A percentile compares a stretch with the other conserved stretches of the same genome.
These are phyloP conservation scores for Rhagoletis pomonella DNA, from an alignment of 1,140 invertebrate species.

Conservation along the genomic window DNA sequence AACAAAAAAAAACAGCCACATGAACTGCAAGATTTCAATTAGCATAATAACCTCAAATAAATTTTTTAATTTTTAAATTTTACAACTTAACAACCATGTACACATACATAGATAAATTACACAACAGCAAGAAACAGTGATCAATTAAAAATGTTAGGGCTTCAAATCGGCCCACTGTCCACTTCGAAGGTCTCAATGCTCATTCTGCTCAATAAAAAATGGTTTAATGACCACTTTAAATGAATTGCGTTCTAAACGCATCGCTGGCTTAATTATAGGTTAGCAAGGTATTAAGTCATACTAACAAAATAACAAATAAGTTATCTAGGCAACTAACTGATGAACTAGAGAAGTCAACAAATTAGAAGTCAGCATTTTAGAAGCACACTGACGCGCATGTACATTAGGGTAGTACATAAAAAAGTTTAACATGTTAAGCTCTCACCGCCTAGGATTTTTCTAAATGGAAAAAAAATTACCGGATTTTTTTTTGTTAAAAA, in stretches of 20 bases:
- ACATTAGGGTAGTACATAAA: too few relatives aligned
- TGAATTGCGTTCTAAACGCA: neutral
- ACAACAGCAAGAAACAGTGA: neutral
- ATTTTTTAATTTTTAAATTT: neutral
- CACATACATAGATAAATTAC: neutral
- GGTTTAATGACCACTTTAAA: neutral
- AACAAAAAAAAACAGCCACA: neutral
- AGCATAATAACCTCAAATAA: neutral
- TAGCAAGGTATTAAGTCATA: slow-evolving; percentile 26
- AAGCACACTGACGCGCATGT: neutral
- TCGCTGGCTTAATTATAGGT: slow-evolving; percentile 30
- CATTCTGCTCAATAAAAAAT: neutral
- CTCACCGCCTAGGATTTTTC: too few relatives aligned
- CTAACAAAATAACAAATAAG: neutral
- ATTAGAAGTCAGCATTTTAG: too few relatives aligned
- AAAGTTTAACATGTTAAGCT: too few relatives aligned
- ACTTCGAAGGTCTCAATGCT: neutral
- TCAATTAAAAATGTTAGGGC: neutral
- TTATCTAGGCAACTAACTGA: neutral
- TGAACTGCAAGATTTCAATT: neutral
- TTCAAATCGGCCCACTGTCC: neutral
- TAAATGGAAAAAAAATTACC: too few relatives aligned
- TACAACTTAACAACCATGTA: neutral
- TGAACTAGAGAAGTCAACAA: neutral
- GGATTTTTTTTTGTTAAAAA: too few relatives aligned